Evolutionary conservation across 2,113 vertebrate species (phyloP).

Genomic region (Triplophysa rosa): DNA sequence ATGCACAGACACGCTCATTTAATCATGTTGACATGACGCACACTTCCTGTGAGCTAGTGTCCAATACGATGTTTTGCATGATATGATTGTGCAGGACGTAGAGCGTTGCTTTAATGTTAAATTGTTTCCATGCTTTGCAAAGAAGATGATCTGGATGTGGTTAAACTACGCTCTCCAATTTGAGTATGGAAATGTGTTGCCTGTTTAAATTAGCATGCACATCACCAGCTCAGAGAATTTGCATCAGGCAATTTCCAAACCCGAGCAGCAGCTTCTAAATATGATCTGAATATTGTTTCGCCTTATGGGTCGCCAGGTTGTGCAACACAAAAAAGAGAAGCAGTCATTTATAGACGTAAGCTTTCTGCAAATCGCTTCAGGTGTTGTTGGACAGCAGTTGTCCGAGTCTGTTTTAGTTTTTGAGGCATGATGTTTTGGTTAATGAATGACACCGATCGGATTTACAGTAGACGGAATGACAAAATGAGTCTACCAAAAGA

Average conservation of each 20-base stretch:
- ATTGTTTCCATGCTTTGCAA: constrained; percentile 12
- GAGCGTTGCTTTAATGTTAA: constrained; percentile 25
- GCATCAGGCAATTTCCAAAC: constrained; percentile 23
- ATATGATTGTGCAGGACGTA: constrained; percentile 11
- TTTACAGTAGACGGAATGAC: neutral
- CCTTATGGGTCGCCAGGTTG: constrained; percentile 20
- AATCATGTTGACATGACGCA: constrained; percentile 24
- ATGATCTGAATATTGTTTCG: constrained; percentile 28
- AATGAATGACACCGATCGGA: neutral
- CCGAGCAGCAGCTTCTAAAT: constrained; percentile 36
- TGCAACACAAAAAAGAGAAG: constrained; percentile 2
- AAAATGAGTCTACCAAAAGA: constrained; percentile 6
- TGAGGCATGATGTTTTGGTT: neutral
- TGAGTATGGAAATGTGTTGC: constrained; percentile 48
- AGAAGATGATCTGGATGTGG: constrained; percentile 33
- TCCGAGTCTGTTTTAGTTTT: neutral
- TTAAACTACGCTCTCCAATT: constrained; percentile 26
- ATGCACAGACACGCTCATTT: constrained; percentile 20
- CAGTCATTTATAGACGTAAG: constrained; percentile 2
- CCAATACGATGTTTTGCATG: neutral
- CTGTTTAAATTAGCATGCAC: constrained; percentile 44
- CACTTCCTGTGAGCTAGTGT: neutral
- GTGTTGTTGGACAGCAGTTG: neutral
- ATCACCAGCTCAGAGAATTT: constrained; percentile 28
- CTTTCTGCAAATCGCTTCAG: constrained; percentile 1